These are phyloP conservation scores for Macrosoma leucophasiata DNA, from an alignment of 2,888 invertebrate species.

Conservation along the genomic window DNA sequence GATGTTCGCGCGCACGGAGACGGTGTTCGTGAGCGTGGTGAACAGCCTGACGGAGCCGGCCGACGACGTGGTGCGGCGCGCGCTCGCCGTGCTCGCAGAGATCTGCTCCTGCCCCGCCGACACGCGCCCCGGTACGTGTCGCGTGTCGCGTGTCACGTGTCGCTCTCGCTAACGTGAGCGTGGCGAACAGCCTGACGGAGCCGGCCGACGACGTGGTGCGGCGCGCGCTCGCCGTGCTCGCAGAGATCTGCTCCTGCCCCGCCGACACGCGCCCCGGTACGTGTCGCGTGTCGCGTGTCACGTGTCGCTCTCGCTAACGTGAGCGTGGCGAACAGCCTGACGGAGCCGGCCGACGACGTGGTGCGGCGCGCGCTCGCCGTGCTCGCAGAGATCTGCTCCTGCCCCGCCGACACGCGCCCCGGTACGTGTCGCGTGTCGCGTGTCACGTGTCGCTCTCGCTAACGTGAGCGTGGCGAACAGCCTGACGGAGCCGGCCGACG, in stretches of 20 bases:
- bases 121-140: conserved; percentile 8
- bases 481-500: conserved; percentile 93
- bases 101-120: conserved; percentile 66
- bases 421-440: no score
- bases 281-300: no score
- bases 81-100: conserved; percentile 93
- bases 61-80: conserved; percentile 96
- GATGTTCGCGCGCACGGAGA: conserved; percentile 84
- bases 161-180: conserved; percentile 53
- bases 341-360: conserved; percentile 96
- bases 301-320: conserved; percentile 84
- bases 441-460: conserved; percentile 1
- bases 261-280: conserved; percentile 22
- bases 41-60: conserved; percentile 91
- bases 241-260: conserved; percentile 77
- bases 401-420: conserved; percentile 29
- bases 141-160: no score
- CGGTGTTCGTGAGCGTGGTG: conserved; percentile 85
- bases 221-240: not conserved
- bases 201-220: conserved; percentile 1
- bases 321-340: conserved; percentile 87
- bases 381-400: conserved; percentile 84
- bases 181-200: conserved; percentile 79
- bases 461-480: conserved; percentile 85
- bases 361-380: conserved; percentile 95